Percentiles rank a stretch among this genome's conserved stretches.
These are phyloP conservation scores for Calephelis perditalis DNA, from an alignment of 2,888 invertebrate genomes.

Conservation along the genomic window DNA sequence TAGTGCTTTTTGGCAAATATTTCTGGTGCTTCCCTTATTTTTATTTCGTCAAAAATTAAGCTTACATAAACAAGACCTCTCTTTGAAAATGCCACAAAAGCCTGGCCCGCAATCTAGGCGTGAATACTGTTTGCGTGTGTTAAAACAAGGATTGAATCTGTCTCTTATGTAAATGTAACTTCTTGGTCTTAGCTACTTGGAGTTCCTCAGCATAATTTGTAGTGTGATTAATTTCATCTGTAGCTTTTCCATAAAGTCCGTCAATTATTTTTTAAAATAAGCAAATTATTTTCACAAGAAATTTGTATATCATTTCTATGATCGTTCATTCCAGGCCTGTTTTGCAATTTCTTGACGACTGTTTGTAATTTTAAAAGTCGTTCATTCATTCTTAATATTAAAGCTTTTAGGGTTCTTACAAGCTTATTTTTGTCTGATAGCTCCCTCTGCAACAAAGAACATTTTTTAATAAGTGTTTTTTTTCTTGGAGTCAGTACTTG, in stretches of 20 bases:
- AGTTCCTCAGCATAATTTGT: neutral
- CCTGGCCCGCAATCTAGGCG: conserved; percentile 7
- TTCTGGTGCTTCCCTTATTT: conserved; percentile 12
- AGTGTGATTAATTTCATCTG: neutral
- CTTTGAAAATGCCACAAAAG: conserved; percentile 2
- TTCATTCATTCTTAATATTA: conserved; percentile 5
- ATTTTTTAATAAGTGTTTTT: conserved; percentile 6
- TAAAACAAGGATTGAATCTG: conserved; percentile 13
- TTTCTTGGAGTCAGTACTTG: conserved; percentile 10
- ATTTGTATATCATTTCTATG: conserved; percentile 12
- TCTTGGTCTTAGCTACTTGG: conserved; percentile 12
- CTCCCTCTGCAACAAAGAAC: conserved; percentile 1
- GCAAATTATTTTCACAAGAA: neutral
- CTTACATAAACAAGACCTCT: conserved; percentile 8
- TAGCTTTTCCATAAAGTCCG: neutral
- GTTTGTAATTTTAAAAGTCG: conserved; percentile 1
- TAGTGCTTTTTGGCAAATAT: conserved; percentile 9
- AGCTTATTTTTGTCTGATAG: conserved; percentile 8
- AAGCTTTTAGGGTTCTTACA: conserved; percentile 8
- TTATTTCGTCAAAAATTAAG: conserved; percentile 13
- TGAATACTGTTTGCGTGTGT: conserved; percentile 3
- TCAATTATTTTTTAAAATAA: neutral
- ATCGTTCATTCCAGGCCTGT: conserved; percentile 5
- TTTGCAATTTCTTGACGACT: conserved; percentile 1
- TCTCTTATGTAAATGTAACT: conserved; percentile 17